Conservation (phyloP, 2,888 invertebrate genomes). For the Coecobrya sp. region DNA sequence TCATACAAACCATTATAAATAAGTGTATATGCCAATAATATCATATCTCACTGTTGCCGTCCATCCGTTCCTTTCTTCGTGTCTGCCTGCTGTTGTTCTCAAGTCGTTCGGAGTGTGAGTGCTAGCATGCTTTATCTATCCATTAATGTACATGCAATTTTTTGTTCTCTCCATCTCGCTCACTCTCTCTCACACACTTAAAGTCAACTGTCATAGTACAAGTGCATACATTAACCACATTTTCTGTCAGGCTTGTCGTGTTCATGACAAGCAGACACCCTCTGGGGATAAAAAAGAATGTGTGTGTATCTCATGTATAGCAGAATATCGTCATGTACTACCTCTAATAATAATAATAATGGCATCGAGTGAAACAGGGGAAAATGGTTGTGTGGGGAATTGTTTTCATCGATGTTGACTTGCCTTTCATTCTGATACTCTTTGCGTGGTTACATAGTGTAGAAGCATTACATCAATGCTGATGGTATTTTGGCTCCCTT, state of each 20-base stretch:
- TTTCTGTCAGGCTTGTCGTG: constrained; percentile 69
- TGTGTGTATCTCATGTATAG: neutral
- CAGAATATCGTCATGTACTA: constrained; percentile 8
- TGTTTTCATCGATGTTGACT: constrained; percentile 63
- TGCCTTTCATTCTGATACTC: neutral
- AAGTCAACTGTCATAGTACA: constrained; percentile 44
- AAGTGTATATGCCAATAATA: constrained; percentile 27
- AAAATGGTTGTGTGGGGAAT: constrained; percentile 69
- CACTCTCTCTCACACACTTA: constrained; percentile 16
- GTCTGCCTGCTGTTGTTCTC: neutral
- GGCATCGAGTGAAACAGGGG: constrained; percentile 20
- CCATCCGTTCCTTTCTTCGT: neutral
- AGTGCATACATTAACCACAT: constrained; percentile 77
- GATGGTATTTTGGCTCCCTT: neutral
- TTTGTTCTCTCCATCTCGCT: constrained; percentile 7
- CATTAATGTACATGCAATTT: constrained; percentile 45
- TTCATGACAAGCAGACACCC: constrained; percentile 58
- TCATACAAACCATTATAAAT: constrained; percentile 27
- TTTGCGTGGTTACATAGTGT: neutral
- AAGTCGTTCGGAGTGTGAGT: neutral
- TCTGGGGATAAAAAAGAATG: constrained; percentile 53
- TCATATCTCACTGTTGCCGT: constrained; percentile 45
- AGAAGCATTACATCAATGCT: neutral
- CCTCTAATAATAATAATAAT: constrained; percentile 30
- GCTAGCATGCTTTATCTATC: neutral